phyloP scores from a whole-genome alignment of 2,113 vertebrate species.

The Nycticryphes semicollaris region DNA sequence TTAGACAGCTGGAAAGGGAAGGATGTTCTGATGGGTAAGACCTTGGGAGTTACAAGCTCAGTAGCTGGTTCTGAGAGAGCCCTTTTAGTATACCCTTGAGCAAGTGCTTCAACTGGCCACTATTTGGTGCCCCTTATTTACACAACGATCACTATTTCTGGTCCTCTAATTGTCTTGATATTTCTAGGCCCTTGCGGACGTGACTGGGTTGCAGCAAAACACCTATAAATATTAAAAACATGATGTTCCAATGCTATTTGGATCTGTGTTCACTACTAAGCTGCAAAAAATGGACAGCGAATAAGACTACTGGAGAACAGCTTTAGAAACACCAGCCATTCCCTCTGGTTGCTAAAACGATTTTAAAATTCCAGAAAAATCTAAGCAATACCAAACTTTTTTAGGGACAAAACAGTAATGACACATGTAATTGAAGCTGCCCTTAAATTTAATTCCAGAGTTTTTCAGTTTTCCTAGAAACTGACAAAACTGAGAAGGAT shows the following conservation, averaged over 20 bases:
- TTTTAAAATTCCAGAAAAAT: neutral
- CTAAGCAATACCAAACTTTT: neutral
- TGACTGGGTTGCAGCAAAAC: neutral
- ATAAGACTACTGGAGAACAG: neutral
- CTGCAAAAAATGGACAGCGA: neutral
- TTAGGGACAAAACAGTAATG: neutral
- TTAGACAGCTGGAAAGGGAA: neutral
- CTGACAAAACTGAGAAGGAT: neutral
- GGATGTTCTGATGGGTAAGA: neutral
- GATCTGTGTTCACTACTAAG: neutral
- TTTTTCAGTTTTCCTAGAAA: neutral
- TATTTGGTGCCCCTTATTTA: neutral
- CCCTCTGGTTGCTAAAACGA: neutral
- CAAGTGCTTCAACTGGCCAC: neutral
- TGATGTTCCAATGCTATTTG: fast-evolving
- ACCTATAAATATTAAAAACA: neutral
- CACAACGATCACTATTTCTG: neutral
- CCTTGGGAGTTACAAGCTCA: neutral
- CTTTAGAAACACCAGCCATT: neutral
- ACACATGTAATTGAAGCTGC: neutral
- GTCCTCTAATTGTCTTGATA: neutral
- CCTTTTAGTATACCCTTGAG: neutral
- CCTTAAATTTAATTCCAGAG: neutral
- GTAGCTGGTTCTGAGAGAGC: neutral
- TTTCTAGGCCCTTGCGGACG: neutral